Percentiles rank a stretch among this genome's conserved stretches.
Conservation (phyloP, 2,113 vertebrate genomes). For the Centropus unirufus region DNA sequence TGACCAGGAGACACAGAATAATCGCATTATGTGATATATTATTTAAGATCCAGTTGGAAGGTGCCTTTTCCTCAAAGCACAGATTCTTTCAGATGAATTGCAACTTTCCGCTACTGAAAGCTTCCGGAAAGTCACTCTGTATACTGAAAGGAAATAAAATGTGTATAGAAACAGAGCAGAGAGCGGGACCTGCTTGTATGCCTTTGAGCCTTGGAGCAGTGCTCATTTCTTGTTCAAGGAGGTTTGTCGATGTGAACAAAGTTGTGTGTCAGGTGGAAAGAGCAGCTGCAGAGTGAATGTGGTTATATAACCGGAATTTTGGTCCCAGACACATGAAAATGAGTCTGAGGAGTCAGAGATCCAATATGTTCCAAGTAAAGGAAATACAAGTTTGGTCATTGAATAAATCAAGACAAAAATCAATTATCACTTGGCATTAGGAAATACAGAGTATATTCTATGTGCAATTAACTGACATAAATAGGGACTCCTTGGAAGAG, state of each 20-base stretch:
- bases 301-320: neutral
- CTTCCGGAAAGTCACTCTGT: constrained; percentile 20
- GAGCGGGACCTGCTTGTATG: constrained; percentile 18
- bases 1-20: constrained; percentile 63
- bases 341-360: constrained; percentile 22
- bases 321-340: constrained; percentile 31
- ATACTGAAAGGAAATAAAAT: neutral
- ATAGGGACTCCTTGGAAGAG: neutral
- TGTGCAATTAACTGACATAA: neutral
- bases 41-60: constrained; percentile 53
- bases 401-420: neutral
- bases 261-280: neutral
- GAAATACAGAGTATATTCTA: neutral
- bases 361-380: neutral
- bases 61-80: constrained; percentile 35
- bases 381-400: neutral
- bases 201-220: neutral
- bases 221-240: constrained; percentile 29
- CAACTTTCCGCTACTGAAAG: constrained; percentile 6
- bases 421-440: neutral
- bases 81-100: constrained; percentile 36
- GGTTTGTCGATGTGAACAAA: neutral
- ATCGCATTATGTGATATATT: constrained; percentile 57
- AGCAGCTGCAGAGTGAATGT: neutral
- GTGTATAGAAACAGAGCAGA: neutral